Conservation (phyloP, 2,888 invertebrate genomes). For the Melikaiella ostensackeni region DNA sequence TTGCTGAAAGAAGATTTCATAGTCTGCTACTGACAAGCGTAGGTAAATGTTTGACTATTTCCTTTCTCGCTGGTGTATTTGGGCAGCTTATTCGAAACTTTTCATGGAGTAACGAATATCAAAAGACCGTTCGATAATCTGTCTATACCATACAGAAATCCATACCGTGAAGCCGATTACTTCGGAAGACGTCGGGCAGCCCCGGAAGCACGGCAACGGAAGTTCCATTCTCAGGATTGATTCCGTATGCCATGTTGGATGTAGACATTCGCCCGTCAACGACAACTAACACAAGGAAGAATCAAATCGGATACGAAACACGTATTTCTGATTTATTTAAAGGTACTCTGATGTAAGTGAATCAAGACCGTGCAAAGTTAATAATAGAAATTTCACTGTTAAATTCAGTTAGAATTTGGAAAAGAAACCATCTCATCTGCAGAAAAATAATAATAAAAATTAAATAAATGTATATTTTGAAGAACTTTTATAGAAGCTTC, state of each 20-base stretch:
- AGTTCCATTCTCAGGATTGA: conserved; percentile 73
- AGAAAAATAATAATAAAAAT: no score
- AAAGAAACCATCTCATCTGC: no score
- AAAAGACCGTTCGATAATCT: conserved; percentile 37
- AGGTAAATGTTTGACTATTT: neutral
- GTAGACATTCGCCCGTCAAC: conserved; percentile 62
- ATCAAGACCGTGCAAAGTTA: neutral
- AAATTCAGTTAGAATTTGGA: neutral
- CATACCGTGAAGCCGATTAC: conserved; percentile 35
- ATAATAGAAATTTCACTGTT: neutral
- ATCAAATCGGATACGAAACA: conserved; percentile 53
- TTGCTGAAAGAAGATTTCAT: neutral
- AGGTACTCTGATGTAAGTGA: neutral
- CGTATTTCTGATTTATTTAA: conserved; percentile 45
- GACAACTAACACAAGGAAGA: conserved; percentile 50
- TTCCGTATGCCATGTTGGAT: conserved; percentile 67
- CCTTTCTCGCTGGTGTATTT: neutral
- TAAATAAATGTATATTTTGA: no score
- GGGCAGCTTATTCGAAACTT: neutral
- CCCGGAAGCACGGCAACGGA: conserved; percentile 68
- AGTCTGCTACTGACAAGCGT: neutral
- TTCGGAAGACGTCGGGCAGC: conserved; percentile 39
- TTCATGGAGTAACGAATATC: conserved; percentile 7
- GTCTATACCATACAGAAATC: conserved; percentile 33
- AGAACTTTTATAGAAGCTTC: no score